Percentiles rank a stretch among this genome's conserved stretches.
Evolutionary conservation across 2,797 vertebrate genomes (phyloP).

Genomic region (Coranthus polyacanthus): DNA sequence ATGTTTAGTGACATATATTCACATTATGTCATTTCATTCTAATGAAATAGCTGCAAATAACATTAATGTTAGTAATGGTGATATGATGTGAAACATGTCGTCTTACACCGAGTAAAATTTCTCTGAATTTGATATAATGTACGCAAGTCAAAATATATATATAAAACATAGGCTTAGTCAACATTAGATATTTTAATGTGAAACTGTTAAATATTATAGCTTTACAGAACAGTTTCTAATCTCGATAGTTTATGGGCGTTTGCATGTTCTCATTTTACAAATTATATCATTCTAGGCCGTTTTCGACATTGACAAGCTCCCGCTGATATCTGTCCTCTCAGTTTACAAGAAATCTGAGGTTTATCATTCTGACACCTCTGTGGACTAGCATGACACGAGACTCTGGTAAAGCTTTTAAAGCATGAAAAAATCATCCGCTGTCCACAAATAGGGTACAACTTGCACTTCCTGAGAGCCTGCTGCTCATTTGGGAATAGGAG

Average conservation of each 20-base stretch:
- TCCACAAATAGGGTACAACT: slow-evolving; percentile 67
- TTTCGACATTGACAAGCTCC: too few species aligned
- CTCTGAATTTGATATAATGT: too few species aligned
- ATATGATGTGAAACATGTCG: too few species aligned
- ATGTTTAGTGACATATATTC: too few species aligned
- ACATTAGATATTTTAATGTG: too few species aligned
- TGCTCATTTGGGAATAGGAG: slow-evolving; percentile 67
- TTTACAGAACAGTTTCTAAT: not conserved
- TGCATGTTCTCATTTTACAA: not conserved
- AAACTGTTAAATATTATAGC: too few species aligned
- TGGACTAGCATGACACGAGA: slow-evolving; percentile 50
- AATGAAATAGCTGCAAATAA: too few species aligned
- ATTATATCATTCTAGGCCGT: not conserved
- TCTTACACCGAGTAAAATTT: too few species aligned
- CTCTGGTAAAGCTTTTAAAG: slow-evolving; percentile 73
- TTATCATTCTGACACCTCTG: slow-evolving; percentile 44
- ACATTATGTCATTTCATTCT: too few species aligned
- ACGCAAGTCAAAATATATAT: too few species aligned
- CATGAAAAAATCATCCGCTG: slow-evolving; percentile 79
- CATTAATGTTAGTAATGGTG: too few species aligned
- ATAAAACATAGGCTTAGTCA: too few species aligned
- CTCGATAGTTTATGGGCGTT: not conserved
- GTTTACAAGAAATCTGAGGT: slow-evolving; percentile 45
- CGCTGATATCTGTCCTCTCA: slow-evolving; percentile 24
- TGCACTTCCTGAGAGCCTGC: slow-evolving; percentile 66